Evolutionary conservation across 2,113 vertebrate species (phyloP).

Genomic region (Telmatochromis brichardi): DNA sequence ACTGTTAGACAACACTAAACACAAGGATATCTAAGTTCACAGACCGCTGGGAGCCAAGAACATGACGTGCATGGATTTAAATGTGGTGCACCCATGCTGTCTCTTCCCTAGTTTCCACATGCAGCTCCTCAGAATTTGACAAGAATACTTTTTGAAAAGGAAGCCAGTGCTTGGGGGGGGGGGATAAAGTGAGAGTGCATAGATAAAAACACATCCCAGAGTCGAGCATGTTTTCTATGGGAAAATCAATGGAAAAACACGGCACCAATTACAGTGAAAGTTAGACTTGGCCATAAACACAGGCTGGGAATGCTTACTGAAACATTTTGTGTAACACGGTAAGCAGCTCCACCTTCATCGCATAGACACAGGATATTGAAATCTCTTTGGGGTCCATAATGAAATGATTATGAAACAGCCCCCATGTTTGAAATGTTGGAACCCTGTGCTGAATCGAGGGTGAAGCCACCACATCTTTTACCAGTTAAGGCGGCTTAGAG

Average conservation of each 20-base stretch:
- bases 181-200: not conserved
- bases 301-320: constrained; percentile 44
- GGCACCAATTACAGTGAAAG: constrained; percentile 40
- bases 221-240: constrained; percentile 9
- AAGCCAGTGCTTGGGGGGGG: not conserved
- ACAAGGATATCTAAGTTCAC: not conserved
- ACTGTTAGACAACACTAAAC: constrained; percentile 17
- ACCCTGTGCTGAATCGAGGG: not conserved
- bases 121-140: not conserved
- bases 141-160: not conserved
- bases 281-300: constrained; percentile 31
- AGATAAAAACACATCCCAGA: not conserved
- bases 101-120: not conserved
- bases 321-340: constrained; percentile 38
- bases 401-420: constrained; percentile 41
- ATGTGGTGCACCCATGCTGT: not conserved
- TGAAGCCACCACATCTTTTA: constrained; percentile 50
- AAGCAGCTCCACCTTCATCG: constrained; percentile 11
- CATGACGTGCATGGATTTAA: not conserved
- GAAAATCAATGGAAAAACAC: constrained; percentile 34
- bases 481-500: constrained; percentile 46
- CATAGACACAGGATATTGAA: constrained; percentile 38
- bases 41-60: not conserved
- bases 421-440: constrained; percentile 4
- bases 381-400: constrained; percentile 38